A percentile compares a stretch with the other conserved stretches of the same genome.
These are phyloP conservation scores for Dendrolimus pini DNA, from an alignment of 2,888 invertebrate species.

Conservation along the genomic window DNA sequence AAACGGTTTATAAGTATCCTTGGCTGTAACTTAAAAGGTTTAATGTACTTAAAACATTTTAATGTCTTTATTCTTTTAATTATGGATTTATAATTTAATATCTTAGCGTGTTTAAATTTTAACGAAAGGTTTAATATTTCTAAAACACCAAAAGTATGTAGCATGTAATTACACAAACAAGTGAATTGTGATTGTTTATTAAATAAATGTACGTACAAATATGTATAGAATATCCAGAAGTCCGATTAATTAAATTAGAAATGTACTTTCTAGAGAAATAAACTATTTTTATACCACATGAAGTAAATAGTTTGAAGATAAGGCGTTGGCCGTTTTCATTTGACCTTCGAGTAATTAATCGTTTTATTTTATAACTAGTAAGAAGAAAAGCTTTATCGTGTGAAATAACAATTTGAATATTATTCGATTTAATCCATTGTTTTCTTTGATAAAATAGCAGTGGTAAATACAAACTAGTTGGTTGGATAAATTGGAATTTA, in stretches of 20 bases:
- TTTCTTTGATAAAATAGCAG: constrained; percentile 1
- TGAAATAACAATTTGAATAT: constrained; percentile 41
- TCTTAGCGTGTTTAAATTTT: constrained; percentile 18
- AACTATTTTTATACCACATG: constrained; percentile 68
- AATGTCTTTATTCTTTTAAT: constrained; percentile 36
- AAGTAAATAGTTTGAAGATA: constrained; percentile 50
- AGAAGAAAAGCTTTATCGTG: constrained; percentile 48
- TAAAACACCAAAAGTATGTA: constrained; percentile 37
- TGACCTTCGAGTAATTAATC: constrained; percentile 11
- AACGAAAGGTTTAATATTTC: constrained; percentile 4
- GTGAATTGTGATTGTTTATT: constrained; percentile 55
- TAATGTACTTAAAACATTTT: constrained; percentile 14
- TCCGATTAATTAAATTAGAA: constrained; percentile 32
- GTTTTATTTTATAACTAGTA: constrained; percentile 40
- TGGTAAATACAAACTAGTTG: constrained; percentile 17
- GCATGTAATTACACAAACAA: constrained; percentile 43
- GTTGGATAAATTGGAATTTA: constrained; percentile 39
- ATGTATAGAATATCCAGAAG: constrained; percentile 55
- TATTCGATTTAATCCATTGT: constrained; percentile 51
- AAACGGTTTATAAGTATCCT: neutral
- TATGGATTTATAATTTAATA: constrained; percentile 5
- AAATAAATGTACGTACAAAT: constrained; percentile 69
- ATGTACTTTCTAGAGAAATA: constrained; percentile 28
- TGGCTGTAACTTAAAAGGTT: constrained; percentile 10
- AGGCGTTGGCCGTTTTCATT: constrained; percentile 54